Base-by-base conservation (phyloP, 2,113 vertebrate species). In the Misgurnus mizolepis region DNA sequence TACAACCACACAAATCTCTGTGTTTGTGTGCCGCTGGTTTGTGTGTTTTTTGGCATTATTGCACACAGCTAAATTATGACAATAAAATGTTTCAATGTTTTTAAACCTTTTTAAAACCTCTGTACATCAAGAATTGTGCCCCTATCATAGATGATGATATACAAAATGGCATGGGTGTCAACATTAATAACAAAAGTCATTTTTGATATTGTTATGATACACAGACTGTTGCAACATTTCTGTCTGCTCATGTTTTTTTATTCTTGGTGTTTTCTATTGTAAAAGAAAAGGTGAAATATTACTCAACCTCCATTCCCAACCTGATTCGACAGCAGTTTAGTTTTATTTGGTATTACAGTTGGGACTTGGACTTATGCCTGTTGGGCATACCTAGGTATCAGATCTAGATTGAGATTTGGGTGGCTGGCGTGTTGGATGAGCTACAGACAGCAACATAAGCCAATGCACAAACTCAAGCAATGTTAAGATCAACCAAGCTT, bases 301-400 rank as follows among this genome's bases (percentile, higher is more conserved):
- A 22, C 22, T 39, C 43, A 9, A 4, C n/a, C 11, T 64, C 55
- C 17, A 49, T 76, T 49, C 60, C 73, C 43, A 76, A 76, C 45
- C 73, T 76, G 73, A 64, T 64, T 43, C 17, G 72, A 75, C 40
- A 75, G 18, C 58, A 49, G 58, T 75, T 74, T 18, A 47, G 72
- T 43, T 60, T 61, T 12, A 15, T 61, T 61, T 61, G 5, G 6
- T 58, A n/a, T 47, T 27, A 34, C 43, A 39, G 67, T 70, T 53
- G 67, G 49, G 67, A 70, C 22, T 70, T 70, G 49, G 68, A 17
- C 34, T 71, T 56, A 39, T 73, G 43, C 50, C 12, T 60, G 53
- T 73, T 60, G 17, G 39, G 55, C 55, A 22, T 22, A 22, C 22
- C 22, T 10, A 53, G 12, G 49, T 11, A 17, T 56, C 17, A 14